A percentile compares a stretch with the other conserved stretches of the same genome.
These are phyloP conservation scores for Drosophila seclusa DNA, from an alignment of 2,888 invertebrate species.

Conservation along the genomic window DNA sequence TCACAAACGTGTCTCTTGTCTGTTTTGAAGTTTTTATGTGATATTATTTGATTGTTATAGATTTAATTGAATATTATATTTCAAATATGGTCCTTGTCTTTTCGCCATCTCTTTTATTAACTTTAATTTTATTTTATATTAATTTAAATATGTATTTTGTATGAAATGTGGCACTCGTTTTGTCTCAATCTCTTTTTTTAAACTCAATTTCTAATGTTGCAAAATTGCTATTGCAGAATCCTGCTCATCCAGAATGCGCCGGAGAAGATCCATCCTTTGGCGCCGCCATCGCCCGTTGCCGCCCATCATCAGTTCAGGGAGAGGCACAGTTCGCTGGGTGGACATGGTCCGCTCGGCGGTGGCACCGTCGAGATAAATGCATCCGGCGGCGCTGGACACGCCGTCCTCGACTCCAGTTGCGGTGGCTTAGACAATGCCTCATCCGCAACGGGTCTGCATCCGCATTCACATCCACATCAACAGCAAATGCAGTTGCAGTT, in stretches of 20 bases:
- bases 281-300: constrained; percentile 88
- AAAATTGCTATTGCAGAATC: constrained; percentile 87
- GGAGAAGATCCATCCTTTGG: constrained; percentile 89
- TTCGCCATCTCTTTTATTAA: no score
- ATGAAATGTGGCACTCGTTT: not conserved
- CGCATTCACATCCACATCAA: constrained; percentile 39
- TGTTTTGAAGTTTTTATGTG: no score
- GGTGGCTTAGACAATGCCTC: constrained; percentile 40
- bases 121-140: no score
- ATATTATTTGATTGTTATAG: no score
- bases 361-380: constrained; percentile 70
- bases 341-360: constrained; percentile 48
- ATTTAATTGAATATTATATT: no score
- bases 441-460: constrained; percentile 42
- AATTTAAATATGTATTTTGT: not conserved
- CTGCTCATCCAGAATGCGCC: constrained; percentile 97
- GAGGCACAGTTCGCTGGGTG: constrained; percentile 52
- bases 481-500: constrained; percentile 60
- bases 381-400: constrained; percentile 31
- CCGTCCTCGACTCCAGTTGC: constrained; percentile 43
- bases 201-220: not conserved
- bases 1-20: constrained; percentile 26
- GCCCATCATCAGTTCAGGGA: constrained; percentile 62
- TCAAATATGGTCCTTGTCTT: no score
- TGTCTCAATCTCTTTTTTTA: not conserved